A percentile compares a stretch with the other conserved stretches of the same genome.
Conservation (phyloP, 2,797 vertebrate genomes). For the Bradypodion pumilum region DNA sequence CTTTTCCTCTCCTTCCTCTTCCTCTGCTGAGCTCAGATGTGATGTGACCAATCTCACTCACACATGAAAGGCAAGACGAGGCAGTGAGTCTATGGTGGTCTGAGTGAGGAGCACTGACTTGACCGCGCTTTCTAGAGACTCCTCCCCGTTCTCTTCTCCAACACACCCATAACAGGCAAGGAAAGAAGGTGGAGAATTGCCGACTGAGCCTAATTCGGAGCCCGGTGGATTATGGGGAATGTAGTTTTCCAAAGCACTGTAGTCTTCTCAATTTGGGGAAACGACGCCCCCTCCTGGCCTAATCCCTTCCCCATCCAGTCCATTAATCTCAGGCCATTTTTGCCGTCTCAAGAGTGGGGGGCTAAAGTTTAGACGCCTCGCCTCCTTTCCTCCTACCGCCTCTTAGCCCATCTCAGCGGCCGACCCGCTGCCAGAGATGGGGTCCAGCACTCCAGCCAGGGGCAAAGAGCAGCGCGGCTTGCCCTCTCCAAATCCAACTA, state of each 20-base stretch:
- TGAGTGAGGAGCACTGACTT: too few relatives aligned
- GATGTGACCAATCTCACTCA: too few relatives aligned
- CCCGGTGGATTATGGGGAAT: not conserved
- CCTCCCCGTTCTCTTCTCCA: too few relatives aligned
- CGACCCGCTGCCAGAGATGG: too few relatives aligned
- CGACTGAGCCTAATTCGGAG: not conserved
- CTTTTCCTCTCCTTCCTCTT: not conserved
- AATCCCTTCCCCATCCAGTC: not conserved
- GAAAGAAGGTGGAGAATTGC: not conserved
- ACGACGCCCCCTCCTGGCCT: not conserved
- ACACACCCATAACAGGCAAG: not conserved
- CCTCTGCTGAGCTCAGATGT: not conserved
- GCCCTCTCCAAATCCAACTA: not conserved
- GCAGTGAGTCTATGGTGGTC: too few relatives aligned
- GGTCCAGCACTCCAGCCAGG: too few relatives aligned
- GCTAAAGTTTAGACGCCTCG: too few relatives aligned
- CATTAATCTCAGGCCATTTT: not conserved
- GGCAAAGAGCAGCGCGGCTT: too few relatives aligned
- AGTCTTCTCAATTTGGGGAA: not conserved
- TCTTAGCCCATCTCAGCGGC: too few relatives aligned
- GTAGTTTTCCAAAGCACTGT: not conserved
- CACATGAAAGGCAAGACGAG: too few relatives aligned
- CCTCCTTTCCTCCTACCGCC: too few relatives aligned
- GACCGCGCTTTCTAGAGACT: accelerated
- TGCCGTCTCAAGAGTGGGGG: too few relatives aligned